These are phyloP conservation scores for Porites evermanni DNA, from an alignment of 92 coral and sea anemone species.

Conservation along the genomic window DNA sequence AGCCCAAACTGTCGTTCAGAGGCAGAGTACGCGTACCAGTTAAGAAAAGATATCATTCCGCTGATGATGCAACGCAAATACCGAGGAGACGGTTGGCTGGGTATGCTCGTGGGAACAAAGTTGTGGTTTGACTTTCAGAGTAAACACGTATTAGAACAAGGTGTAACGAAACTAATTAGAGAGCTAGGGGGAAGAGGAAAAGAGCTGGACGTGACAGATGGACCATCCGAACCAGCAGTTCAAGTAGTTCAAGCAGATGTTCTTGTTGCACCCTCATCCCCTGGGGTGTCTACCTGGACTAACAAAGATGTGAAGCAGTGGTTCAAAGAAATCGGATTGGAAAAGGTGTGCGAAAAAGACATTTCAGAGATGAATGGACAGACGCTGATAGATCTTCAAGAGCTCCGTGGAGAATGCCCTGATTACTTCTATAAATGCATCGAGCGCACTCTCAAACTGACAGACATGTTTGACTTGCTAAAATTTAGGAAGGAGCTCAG, in stretches of 20 bases:
- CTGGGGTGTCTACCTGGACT: conserved; percentile 23
- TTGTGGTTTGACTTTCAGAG: conserved; percentile 51
- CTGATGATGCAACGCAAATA: conserved; percentile 66
- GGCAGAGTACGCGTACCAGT: conserved; percentile 45
- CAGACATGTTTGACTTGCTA: conserved; percentile 44
- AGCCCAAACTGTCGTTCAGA: no score
- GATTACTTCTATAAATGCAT: conserved; percentile 59
- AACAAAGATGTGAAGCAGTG: no score
- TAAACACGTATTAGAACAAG: conserved; percentile 14
- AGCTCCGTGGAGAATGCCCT: conserved; percentile 51
- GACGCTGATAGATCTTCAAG: conserved; percentile 43
- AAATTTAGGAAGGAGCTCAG: conserved; percentile 51
- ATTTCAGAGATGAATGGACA: conserved; percentile 41
- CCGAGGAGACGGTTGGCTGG: conserved; percentile 78
- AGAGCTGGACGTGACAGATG: conserved; percentile 19
- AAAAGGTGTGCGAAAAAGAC: conserved; percentile 37
- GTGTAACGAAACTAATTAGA: not conserved
- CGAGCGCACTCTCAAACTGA: conserved; percentile 36
- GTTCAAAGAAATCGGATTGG: no score
- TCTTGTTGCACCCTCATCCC: no score
- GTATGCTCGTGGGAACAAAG: conserved; percentile 49
- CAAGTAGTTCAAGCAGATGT: no score
- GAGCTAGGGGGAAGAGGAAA: conserved; percentile 46
- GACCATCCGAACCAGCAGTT: not conserved
- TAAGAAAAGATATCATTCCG: conserved; percentile 65